Conservation (phyloP, 2,113 vertebrate genomes). For the Pygathrix nemaeus region DNA sequence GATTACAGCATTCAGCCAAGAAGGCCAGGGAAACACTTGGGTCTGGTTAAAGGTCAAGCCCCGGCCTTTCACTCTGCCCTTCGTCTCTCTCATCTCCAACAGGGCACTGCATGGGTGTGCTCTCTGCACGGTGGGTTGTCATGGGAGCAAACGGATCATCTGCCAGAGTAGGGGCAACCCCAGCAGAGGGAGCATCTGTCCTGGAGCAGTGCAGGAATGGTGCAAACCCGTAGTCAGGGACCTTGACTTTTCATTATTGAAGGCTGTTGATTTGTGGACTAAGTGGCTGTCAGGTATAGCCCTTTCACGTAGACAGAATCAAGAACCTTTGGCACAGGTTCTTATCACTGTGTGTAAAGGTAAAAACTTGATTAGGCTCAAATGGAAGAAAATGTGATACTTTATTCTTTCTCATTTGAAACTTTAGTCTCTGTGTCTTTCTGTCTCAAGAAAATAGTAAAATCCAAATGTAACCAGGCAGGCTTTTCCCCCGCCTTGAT, state of each 20-base stretch:
- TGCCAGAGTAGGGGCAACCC: neutral
- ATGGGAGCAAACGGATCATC: neutral
- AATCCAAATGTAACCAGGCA: neutral
- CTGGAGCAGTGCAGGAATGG: neutral
- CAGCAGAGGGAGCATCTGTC: neutral
- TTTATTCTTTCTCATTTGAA: slow-evolving; percentile 42
- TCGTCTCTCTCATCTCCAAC: neutral
- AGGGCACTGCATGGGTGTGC: neutral
- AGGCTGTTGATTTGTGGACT: neutral
- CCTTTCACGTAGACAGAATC: neutral
- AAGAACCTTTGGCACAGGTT: slow-evolving; percentile 40
- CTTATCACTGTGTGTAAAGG: slow-evolving; percentile 64
- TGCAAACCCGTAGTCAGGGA: neutral
- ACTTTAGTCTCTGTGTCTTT: slow-evolving; percentile 38
- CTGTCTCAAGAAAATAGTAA: neutral
- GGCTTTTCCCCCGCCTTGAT: neutral
- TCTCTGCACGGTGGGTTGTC: neutral
- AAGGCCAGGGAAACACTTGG: neutral
- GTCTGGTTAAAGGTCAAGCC: slow-evolving; percentile 44
- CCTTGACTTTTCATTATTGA: neutral
- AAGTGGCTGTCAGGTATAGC: neutral
- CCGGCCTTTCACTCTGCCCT: neutral
- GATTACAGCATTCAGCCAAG: neutral
- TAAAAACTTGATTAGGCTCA: neutral
- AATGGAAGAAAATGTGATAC: neutral